Conservation (phyloP, 2,888 invertebrate genomes). For the Drosophila leonis region DNA sequence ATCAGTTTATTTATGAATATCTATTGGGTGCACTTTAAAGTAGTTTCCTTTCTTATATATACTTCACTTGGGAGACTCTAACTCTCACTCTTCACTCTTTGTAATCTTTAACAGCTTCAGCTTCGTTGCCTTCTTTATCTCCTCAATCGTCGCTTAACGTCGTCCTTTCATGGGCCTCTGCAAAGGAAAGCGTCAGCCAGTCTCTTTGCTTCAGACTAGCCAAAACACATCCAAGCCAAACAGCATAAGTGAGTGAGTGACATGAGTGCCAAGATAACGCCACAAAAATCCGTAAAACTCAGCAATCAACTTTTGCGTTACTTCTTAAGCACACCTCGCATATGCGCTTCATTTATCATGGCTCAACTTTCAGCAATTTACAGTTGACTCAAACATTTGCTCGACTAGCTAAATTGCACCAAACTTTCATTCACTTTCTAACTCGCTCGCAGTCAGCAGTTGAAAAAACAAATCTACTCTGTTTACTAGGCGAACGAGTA, state of each 20-base stretch:
- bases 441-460: background rate
- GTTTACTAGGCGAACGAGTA: background rate
- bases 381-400: constrained; percentile 7
- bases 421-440: background rate
- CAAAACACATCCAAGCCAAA: too few species aligned
- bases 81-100: too few species aligned
- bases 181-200: too few species aligned
- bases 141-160: background rate
- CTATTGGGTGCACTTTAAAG: background rate
- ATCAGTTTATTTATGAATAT: background rate
- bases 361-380: constrained; percentile 5
- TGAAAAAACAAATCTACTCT: background rate
- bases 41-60: too few species aligned
- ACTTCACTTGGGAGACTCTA: too few species aligned
- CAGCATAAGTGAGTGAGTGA: too few species aligned
- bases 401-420: background rate
- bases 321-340: background rate
- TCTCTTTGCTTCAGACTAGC: too few species aligned
- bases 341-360: constrained; percentile 6
- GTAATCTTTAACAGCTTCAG: background rate
- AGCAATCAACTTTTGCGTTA: background rate
- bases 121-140: background rate
- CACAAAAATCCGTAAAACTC: background rate
- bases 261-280: background rate
- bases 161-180: background rate